Evolutionary conservation across 1,140 invertebrate genomes (phyloP).

Genomic region (Metopolophium dirhodum): DNA sequence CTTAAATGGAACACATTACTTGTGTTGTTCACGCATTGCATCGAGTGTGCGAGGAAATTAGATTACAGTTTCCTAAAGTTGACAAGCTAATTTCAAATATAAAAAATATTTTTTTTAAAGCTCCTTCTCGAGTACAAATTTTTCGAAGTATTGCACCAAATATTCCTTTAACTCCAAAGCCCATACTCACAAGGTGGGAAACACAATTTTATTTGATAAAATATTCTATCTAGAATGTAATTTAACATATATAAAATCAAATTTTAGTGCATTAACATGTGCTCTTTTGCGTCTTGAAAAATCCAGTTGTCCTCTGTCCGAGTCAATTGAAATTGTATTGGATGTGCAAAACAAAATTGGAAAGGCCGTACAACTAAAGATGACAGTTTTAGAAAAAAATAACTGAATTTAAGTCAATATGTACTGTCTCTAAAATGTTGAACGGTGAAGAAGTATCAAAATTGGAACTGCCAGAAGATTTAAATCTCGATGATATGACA

Average conservation of each 20-base stretch:
- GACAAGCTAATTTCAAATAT: not conserved
- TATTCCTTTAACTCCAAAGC: not conserved
- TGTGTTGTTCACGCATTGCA: not conserved
- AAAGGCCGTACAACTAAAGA: too few relatives aligned
- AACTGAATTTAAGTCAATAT: too few relatives aligned
- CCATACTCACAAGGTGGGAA: not conserved
- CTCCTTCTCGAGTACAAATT: not conserved
- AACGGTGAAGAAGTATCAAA: too few relatives aligned
- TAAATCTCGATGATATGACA: too few relatives aligned
- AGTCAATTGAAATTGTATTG: not conserved
- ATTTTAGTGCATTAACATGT: not conserved
- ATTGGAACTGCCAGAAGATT: too few relatives aligned
- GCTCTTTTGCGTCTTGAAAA: constrained; percentile 1
- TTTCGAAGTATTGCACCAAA: constrained; percentile 25
- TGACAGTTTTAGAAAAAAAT: too few relatives aligned
- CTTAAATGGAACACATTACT: constrained; percentile 47
- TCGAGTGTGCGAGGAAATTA: not conserved
- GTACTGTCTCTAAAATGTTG: too few relatives aligned
- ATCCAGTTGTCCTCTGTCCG: not conserved
- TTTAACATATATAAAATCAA: not conserved
- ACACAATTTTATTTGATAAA: not conserved
- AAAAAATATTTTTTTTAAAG: constrained; percentile 37
- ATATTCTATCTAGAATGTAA: not conserved
- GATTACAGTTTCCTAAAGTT: not conserved
- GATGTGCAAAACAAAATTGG: too few relatives aligned